These are phyloP conservation scores for Arvicanthis niloticus DNA, from an alignment of 2,113 vertebrate genomes.

Conservation along the genomic window DNA sequence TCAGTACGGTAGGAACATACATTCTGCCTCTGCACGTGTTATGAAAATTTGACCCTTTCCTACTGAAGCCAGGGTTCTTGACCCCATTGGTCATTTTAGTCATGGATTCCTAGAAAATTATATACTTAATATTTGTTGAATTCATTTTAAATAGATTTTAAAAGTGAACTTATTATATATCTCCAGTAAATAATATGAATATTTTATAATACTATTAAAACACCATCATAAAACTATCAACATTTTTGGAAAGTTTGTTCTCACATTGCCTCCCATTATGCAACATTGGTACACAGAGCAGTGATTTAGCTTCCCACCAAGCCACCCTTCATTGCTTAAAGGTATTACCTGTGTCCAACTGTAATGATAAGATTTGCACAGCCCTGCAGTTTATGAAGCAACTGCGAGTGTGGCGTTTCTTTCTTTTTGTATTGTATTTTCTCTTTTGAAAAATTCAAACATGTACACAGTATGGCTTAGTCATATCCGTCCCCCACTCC, in stretches of 20 bases:
- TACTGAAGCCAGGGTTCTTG: neutral
- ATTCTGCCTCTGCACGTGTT: neutral
- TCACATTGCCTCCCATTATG: neutral
- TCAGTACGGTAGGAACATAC: neutral
- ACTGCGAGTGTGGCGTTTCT: neutral
- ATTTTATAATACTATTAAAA: constrained; percentile 22
- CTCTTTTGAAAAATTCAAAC: neutral
- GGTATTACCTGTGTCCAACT: neutral
- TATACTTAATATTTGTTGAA: constrained; percentile 22
- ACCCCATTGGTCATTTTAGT: neutral
- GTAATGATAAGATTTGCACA: neutral
- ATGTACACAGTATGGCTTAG: neutral
- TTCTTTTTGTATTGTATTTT: neutral
- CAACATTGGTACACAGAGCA: neutral
- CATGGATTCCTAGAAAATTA: neutral
- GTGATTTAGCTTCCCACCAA: neutral
- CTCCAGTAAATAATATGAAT: neutral
- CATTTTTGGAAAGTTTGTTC: neutral
- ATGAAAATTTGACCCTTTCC: neutral
- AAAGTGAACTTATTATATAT: neutral
- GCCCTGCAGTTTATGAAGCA: neutral
- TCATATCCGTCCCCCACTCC: no score
- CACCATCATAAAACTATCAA: neutral
- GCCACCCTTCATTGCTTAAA: neutral
- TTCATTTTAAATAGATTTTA: neutral